Conservation (phyloP, 1,140 invertebrate genomes). For the Euura lappo region DNA sequence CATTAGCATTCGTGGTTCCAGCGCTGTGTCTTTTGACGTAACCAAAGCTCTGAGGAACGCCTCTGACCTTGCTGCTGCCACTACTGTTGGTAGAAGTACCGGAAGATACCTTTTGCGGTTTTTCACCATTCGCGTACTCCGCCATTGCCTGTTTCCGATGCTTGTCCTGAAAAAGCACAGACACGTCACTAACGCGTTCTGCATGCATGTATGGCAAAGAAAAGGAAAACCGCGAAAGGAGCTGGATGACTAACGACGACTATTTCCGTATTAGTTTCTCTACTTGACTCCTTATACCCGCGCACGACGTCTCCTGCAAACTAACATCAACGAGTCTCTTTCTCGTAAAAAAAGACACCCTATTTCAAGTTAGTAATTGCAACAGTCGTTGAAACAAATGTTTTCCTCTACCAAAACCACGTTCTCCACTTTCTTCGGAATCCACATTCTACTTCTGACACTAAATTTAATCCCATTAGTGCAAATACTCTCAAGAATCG, state of each 20-base stretch:
- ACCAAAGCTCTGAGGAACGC: conserved; percentile 80
- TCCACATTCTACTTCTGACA: too few species aligned
- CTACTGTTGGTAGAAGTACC: conserved; percentile 57
- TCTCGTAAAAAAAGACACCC: background rate
- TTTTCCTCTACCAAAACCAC: background rate
- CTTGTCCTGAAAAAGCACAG: conserved; percentile 43
- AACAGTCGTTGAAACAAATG: conserved; percentile 5
- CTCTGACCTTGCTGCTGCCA: conserved; percentile 65
- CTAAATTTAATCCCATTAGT: too few species aligned
- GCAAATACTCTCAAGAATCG: too few species aligned
- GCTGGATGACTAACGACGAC: conserved; percentile 6
- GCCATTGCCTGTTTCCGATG: conserved; percentile 56
- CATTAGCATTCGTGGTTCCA: conserved; percentile 61
- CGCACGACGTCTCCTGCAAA: background rate
- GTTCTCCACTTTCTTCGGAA: background rate
- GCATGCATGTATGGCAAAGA: background rate
- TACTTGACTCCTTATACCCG: background rate
- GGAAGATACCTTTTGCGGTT: conserved; percentile 55
- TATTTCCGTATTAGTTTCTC: conserved; percentile 5
- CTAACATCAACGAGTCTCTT: background rate
- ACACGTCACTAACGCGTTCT: background rate
- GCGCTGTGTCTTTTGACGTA: conserved; percentile 80
- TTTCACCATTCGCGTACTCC: conserved; percentile 54
- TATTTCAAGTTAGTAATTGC: background rate
- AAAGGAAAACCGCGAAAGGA: background rate